Evolutionary conservation across 2,797 vertebrate genomes (phyloP), one percentile per base, ranked within the genome.

Genomic region (Hypotaenidia philippensis): DNA sequence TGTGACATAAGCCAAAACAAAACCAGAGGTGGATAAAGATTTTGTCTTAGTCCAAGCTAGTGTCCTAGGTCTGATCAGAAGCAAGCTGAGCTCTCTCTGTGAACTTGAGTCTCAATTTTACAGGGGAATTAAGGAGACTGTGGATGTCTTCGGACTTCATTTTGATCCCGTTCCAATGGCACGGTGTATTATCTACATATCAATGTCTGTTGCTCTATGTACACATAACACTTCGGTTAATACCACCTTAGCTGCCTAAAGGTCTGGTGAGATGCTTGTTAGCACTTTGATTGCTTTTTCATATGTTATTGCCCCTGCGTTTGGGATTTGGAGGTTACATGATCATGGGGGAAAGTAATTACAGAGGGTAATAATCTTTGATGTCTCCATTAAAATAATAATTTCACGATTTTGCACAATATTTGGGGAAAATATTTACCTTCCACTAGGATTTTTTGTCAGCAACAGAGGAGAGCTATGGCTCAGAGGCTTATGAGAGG

Each of bases 231-330:
- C 63, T 89, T 84, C 68, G 87, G 3, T 80, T 90, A 89, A 75
- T 89, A 68, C 19, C 4, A 9, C 69, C 50, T 89, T 41, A 68
- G 64, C 60, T 85, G 52, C 40, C 57, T 83, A 70, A 84, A 92
- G 49, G 36, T 80, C 71, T 75, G 60, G 64, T 87, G 57, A 80
- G 78, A 65, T 77, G 25, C 61, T 75, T 84, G 63, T 92, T 94
- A 76, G 75, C 23, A 56, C 32, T 76, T 89, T 40, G 47, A 63
- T 92, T 90, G 55, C 52, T 80, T 90, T 92, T 91, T 77, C 21
- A 9, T 81, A 66, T 10, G 7, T 71, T 87, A 29, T 31, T 90
- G 16, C 18, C 18, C 52, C 20, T 84, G 57, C 36, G 10, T 87
- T 90, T 95, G 83, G 72, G 75, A 80, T 75, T 83, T 85, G 63